Percentiles rank a stretch among this genome's conserved stretches.
Evolutionary conservation across 2,888 invertebrate species (phyloP).

Genomic region (Belgica antarctica): DNA sequence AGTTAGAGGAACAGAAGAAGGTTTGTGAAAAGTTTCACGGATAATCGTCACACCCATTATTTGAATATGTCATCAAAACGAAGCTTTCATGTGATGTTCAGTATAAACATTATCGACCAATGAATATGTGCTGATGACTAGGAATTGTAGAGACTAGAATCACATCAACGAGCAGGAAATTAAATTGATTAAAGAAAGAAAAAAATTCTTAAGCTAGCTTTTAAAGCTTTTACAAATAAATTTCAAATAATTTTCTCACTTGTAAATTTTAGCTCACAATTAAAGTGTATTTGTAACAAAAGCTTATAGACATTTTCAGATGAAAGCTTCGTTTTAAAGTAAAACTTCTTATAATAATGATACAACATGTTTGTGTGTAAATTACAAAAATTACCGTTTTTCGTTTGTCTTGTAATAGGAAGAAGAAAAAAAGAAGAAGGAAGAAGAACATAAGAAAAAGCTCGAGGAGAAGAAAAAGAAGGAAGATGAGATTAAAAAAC

Average conservation of each 20-base stretch:
- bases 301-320: slow-evolving; percentile 9
- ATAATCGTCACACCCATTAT: background rate
- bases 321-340: slow-evolving; percentile 18
- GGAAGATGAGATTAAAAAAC: slow-evolving; percentile 47
- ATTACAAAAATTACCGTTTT: slow-evolving; percentile 7
- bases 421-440: slow-evolving; percentile 47
- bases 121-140: background rate
- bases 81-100: no score
- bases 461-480: slow-evolving; percentile 49
- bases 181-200: no score
- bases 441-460: slow-evolving; percentile 50
- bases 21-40: slow-evolving; percentile 1
- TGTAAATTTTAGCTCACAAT: no score
- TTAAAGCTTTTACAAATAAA: background rate
- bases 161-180: no score
- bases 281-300: background rate
- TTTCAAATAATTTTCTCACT: no score
- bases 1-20: slow-evolving; percentile 48
- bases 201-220: no score
- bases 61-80: no score
- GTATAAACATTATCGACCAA: background rate
- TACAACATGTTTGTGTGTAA: slow-evolving; percentile 14
- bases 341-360: background rate
- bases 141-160: no score
- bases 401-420: slow-evolving; percentile 51